Percentiles rank a stretch among this genome's conserved stretches.
phyloP scores from a whole-genome alignment of 2,113 vertebrate genomes.

The Megaceryle maxima region DNA sequence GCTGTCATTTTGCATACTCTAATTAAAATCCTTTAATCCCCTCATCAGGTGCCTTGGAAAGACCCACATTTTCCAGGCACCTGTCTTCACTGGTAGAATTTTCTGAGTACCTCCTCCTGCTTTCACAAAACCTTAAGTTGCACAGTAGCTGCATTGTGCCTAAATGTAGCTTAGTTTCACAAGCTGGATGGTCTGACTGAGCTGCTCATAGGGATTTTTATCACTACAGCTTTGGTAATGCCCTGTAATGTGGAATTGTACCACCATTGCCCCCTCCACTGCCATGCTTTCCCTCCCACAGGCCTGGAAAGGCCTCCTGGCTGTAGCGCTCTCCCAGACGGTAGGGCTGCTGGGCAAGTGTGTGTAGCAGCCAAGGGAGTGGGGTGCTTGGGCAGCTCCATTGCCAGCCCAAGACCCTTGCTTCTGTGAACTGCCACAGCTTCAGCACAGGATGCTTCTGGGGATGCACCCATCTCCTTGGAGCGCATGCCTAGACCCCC shows the following conservation, averaged over 20 bases:
- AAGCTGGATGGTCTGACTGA: background rate
- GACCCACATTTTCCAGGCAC: background rate
- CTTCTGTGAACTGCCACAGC: fast-evolving
- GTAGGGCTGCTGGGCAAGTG: fast-evolving
- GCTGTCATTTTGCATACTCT: background rate
- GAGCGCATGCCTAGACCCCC: fast-evolving
- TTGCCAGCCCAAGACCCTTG: fast-evolving
- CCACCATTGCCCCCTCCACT: background rate
- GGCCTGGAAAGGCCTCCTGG: fast-evolving
- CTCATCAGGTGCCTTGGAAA: background rate
- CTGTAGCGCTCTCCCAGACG: background rate
- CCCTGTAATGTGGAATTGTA: background rate
- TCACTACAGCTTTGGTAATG: background rate
- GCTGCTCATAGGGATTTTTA: background rate
- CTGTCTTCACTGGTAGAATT: background rate
- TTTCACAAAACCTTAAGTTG: background rate
- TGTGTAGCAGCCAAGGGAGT: background rate
- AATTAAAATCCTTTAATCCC: background rate
- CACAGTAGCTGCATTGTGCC: background rate
- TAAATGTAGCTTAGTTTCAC: background rate
- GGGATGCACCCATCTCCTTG: fast-evolving
- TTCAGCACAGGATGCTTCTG: fast-evolving
- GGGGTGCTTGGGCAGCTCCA: background rate
- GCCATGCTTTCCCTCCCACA: fast-evolving
- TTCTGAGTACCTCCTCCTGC: fast-evolving